Percentiles rank a stretch among this genome's conserved stretches.
Conservation (phyloP, 1,140 invertebrate species). For the Bursaphelenchus mucronatus region DNA sequence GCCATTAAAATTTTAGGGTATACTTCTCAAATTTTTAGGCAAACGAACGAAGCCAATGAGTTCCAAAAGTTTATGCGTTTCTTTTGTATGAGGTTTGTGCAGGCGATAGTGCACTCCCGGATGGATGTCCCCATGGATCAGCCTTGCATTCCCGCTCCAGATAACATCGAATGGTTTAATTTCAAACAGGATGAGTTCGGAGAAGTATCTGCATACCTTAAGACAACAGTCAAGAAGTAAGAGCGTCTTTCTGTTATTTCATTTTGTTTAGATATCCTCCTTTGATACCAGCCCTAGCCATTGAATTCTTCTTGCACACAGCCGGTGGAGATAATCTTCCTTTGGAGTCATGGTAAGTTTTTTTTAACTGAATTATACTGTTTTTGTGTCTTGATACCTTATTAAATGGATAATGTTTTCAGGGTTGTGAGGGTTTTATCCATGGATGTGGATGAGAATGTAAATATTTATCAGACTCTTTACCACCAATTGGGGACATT, state of each 20-base stretch:
- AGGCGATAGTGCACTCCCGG: constrained; percentile 5
- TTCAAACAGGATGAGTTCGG: constrained; percentile 23
- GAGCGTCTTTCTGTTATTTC: not conserved
- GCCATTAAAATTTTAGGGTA: no score
- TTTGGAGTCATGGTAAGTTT: constrained; percentile 21
- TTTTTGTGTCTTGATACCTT: not conserved
- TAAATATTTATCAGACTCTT: not conserved
- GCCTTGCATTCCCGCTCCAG: constrained; percentile 12
- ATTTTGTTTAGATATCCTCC: constrained; percentile 17
- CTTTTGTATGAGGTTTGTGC: constrained; percentile 21
- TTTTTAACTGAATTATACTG: not conserved
- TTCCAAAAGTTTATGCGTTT: constrained; percentile 13
- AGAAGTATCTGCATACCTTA: constrained; percentile 13
- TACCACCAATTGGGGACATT: constrained; percentile 18
- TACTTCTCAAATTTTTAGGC: not conserved
- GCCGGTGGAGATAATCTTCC: constrained; percentile 15
- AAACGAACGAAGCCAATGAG: constrained; percentile 5
- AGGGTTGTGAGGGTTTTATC: constrained; percentile 12
- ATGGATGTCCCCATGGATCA: constrained; percentile 17
- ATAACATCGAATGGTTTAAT: constrained; percentile 13
- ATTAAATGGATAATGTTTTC: not conserved
- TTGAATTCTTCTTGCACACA: constrained; percentile 21
- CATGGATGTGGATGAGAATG: constrained; percentile 1
- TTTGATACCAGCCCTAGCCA: not conserved
- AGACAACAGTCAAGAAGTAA: constrained; percentile 19